phyloP scores from a whole-genome alignment of 2,888 invertebrate genomes.

The Scaptomyza flava region DNA sequence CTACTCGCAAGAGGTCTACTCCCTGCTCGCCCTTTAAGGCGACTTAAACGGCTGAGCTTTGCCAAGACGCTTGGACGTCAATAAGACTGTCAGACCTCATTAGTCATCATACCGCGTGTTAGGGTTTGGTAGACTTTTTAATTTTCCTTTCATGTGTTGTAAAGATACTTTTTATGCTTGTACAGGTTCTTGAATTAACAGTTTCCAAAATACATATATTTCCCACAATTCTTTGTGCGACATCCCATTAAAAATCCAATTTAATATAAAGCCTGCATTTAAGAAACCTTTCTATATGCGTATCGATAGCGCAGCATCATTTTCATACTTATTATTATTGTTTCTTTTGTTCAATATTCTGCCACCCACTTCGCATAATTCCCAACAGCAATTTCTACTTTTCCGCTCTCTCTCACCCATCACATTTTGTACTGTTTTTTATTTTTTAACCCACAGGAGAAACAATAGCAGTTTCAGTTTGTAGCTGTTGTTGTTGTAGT shows the following conservation, averaged over 20 bases:
- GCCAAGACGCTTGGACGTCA: too few species aligned
- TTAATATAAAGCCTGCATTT: neutral
- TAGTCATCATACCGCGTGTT: too few species aligned
- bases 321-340: slow-evolving; percentile 33
- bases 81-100: too few species aligned
- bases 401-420: neutral
- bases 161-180: too few species aligned
- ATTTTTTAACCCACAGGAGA: slow-evolving; percentile 21
- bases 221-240: neutral
- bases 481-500: slow-evolving; percentile 20
- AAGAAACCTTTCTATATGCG: slow-evolving; percentile 16
- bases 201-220: neutral
- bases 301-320: slow-evolving; percentile 35
- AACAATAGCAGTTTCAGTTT: slow-evolving; percentile 47
- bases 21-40: too few species aligned
- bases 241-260: neutral
- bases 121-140: too few species aligned
- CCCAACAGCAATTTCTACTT: slow-evolving; percentile 30
- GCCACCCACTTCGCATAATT: slow-evolving; percentile 43
- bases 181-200: too few species aligned
- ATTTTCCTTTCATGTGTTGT: too few species aligned
- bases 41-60: too few species aligned
- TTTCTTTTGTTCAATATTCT: slow-evolving; percentile 30
- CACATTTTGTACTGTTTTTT: slow-evolving; percentile 14
- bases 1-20: too few species aligned